Base-by-base conservation (phyloP, 1,140 invertebrate species). In the Microplitis mediator region DNA sequence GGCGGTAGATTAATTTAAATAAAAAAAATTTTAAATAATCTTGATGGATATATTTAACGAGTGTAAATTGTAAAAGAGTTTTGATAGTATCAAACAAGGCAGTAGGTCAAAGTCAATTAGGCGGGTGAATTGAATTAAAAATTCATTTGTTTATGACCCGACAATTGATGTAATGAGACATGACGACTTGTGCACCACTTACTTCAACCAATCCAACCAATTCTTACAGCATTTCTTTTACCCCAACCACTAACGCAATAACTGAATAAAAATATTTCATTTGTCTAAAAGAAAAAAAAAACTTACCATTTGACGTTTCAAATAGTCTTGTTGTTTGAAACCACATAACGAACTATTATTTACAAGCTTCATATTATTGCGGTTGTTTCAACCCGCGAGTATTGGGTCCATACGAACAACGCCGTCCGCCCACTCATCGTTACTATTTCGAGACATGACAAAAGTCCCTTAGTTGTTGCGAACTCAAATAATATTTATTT, bases 381-480 rank as follows among this genome's bases (percentile, higher is more conserved):
- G 39, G 39, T 45, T 45, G 39, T 9, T 45, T 45, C 5, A 45
- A 45, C 39, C 39, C 39, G 11, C 39, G 11, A 45, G 39, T 45
- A 45, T 45, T 45, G 11, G n/a, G 52, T 56, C 8, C 52, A 56
- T 14, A 56, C n/a, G n/a, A 16, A 56, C 52, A 56, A 16, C 52
- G 52, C 52, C 52, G 76, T 78, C 75, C 81, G 80, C 84, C 85
- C 83, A 86, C 85, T 82, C 82, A 79, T 80, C 78, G 82, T 71
- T 64, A 80, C 83, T 86, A 86, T 86, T 86, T 85, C 80, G 80
- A 81, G 79, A 79, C 72, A 68, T 82, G 83, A 82, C 79, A 73
- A 75, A 62, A 56, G 60, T 50, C 32, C 51, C 45, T 56, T 23
- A 11, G 52, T 23, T 23, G 5, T 56, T 56, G 16, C n/a, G n/a